Evolutionary conservation across 1,140 invertebrate species (phyloP).

Genomic region (Drosophila erecta): DNA sequence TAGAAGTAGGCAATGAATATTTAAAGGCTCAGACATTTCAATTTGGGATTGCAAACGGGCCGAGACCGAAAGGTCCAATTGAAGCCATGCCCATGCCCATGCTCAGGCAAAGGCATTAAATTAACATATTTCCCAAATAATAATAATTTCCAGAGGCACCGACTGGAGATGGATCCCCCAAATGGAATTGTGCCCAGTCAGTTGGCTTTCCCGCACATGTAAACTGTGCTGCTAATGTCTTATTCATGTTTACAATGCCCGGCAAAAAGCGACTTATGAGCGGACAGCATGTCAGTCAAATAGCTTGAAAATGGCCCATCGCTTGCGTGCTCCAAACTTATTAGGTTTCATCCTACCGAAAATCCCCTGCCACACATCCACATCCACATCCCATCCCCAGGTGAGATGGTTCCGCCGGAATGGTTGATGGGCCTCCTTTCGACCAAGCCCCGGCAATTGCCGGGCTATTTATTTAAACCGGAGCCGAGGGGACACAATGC

Average conservation of each 20-base stretch:
- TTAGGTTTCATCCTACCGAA: slow-evolving; percentile 41
- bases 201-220: slow-evolving; percentile 59
- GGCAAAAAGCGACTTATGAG: slow-evolving; percentile 38
- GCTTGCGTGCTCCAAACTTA: slow-evolving; percentile 77
- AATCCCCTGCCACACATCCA: background rate
- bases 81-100: slow-evolving; percentile 41
- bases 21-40: slow-evolving; percentile 71
- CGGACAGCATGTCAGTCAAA: slow-evolving; percentile 35
- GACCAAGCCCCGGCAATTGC: slow-evolving; percentile 49
- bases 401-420: slow-evolving; percentile 9
- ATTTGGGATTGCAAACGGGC: slow-evolving; percentile 33
- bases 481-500: slow-evolving; percentile 16
- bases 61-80: slow-evolving; percentile 1
- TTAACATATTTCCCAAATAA: slow-evolving; percentile 82
- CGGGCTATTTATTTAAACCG: slow-evolving; percentile 50
- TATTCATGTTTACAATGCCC: slow-evolving; percentile 77
- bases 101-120: slow-evolving; percentile 69
- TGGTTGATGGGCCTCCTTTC: slow-evolving; percentile 23
- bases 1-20: slow-evolving; percentile 65
- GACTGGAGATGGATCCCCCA: slow-evolving; percentile 29
- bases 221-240: slow-evolving; percentile 74
- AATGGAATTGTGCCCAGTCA: slow-evolving; percentile 47
- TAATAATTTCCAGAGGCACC: slow-evolving; percentile 61
- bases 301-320: slow-evolving; percentile 49
- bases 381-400: background rate